phyloP scores from a whole-genome alignment of 1,140 invertebrate species.

The Aphis gossypii region DNA sequence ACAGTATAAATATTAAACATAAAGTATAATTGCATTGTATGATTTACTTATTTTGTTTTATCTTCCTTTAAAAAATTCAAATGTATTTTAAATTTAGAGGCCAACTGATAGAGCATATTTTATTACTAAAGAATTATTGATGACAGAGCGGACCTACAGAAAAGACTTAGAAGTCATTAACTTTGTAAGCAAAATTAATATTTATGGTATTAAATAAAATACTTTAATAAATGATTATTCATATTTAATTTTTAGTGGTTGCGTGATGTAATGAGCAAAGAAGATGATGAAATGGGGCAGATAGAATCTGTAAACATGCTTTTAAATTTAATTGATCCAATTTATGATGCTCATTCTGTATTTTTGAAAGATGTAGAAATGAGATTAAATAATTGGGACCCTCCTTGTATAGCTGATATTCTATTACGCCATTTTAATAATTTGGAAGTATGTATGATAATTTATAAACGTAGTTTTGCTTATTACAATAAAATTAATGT shows the following conservation, averaged over 20 bases:
- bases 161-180: constrained; percentile 93
- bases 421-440: constrained; percentile 71
- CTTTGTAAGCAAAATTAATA: constrained; percentile 69
- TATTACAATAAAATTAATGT: constrained; percentile 53
- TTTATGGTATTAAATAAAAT: not conserved
- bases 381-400: constrained; percentile 72
- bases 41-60: not conserved
- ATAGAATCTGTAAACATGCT: constrained; percentile 65
- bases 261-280: constrained; percentile 72
- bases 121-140: constrained; percentile 91
- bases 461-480: constrained; percentile 27
- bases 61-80: constrained; percentile 31
- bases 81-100: constrained; percentile 65
- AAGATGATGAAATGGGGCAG: constrained; percentile 69
- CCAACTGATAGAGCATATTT: constrained; percentile 87
- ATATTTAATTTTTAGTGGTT: constrained; percentile 69
- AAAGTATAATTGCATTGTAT: not conserved
- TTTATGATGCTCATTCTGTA: constrained; percentile 72
- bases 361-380: constrained; percentile 76
- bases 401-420: constrained; percentile 71
- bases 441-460: constrained; percentile 66
- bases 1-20: not conserved
- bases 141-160: constrained; percentile 95
- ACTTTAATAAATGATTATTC: not conserved
- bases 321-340: constrained; percentile 71